Percentiles rank a stretch among this genome's conserved stretches.
These are phyloP conservation scores for Ips typographus DNA, from an alignment of 1,140 invertebrate genomes.

Conservation along the genomic window DNA sequence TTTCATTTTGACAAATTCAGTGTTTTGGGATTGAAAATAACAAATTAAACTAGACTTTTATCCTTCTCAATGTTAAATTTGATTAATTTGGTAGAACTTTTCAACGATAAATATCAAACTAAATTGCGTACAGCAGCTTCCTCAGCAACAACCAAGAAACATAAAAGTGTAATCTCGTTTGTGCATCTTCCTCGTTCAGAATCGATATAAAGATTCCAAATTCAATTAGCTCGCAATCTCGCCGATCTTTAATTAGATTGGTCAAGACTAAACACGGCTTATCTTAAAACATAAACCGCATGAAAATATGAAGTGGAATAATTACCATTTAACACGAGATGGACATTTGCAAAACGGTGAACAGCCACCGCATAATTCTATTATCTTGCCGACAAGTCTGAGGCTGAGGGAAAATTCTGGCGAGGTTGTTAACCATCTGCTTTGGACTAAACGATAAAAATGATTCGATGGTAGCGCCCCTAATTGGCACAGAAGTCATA, in stretches of 20 bases:
- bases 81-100: too few species aligned
- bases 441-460: too few species aligned
- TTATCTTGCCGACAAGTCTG: background rate
- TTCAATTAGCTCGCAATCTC: slow-evolving; percentile 25
- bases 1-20: too few species aligned
- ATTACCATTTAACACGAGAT: slow-evolving; percentile 33
- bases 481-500: slow-evolving; percentile 26
- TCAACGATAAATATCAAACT: too few species aligned
- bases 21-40: too few species aligned
- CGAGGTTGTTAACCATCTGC: background rate
- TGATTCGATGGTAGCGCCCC: slow-evolving; percentile 4
- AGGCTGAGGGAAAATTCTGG: background rate
- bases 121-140: too few species aligned
- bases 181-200: slow-evolving; percentile 6
- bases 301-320: slow-evolving; percentile 36
- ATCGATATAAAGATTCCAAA: slow-evolving; percentile 20
- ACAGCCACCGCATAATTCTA: background rate
- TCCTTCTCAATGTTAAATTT: too few species aligned
- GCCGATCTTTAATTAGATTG: slow-evolving; percentile 31
- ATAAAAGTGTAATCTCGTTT: background rate
- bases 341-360: slow-evolving; percentile 27
- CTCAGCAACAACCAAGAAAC: too few species aligned
- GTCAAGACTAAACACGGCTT: slow-evolving; percentile 34
- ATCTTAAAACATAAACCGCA: slow-evolving; percentile 32
- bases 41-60: too few species aligned